A percentile compares a stretch with the other conserved stretches of the same genome.
Evolutionary conservation across 1,140 invertebrate genomes (phyloP).

Genomic region (Ips nitidus): DNA sequence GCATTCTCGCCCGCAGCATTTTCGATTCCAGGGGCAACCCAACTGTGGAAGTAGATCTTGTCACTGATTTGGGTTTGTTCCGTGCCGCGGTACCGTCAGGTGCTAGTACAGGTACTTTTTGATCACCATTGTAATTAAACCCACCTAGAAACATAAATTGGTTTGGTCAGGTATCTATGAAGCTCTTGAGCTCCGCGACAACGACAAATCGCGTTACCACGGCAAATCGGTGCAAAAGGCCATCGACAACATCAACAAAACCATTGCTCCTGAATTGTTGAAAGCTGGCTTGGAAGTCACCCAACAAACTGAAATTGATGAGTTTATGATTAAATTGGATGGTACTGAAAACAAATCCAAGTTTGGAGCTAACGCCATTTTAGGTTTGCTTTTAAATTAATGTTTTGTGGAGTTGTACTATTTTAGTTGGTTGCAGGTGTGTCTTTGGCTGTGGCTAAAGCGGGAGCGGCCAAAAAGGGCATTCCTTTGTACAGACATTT

Average conservation of each 20-base stretch:
- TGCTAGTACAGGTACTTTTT: slow-evolving; percentile 80
- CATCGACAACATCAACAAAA: slow-evolving; percentile 86
- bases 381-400: slow-evolving; percentile 56
- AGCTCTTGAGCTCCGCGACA: slow-evolving; percentile 94
- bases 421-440: slow-evolving; percentile 55
- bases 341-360: slow-evolving; percentile 97
- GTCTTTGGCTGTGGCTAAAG: slow-evolving; percentile 95
- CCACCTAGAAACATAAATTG: neutral
- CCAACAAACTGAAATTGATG: slow-evolving; percentile 91
- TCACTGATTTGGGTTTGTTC: slow-evolving; percentile 83
- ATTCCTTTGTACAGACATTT: slow-evolving; percentile 87
- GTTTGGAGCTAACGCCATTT: slow-evolving; percentile 96
- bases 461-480: slow-evolving; percentile 92
- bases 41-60: slow-evolving; percentile 94
- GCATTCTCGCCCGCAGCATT: slow-evolving; percentile 93
- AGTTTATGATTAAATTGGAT: slow-evolving; percentile 90
- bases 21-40: slow-evolving; percentile 99
- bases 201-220: slow-evolving; percentile 86
- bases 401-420: neutral
- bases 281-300: slow-evolving; percentile 83
- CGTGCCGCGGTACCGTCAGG: slow-evolving; percentile 96
- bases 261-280: slow-evolving; percentile 83
- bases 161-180: slow-evolving; percentile 74
- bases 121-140: neutral
- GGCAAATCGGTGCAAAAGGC: slow-evolving; percentile 96